Conservation (phyloP, 2,888 invertebrate species). For the Patella caerulea region DNA sequence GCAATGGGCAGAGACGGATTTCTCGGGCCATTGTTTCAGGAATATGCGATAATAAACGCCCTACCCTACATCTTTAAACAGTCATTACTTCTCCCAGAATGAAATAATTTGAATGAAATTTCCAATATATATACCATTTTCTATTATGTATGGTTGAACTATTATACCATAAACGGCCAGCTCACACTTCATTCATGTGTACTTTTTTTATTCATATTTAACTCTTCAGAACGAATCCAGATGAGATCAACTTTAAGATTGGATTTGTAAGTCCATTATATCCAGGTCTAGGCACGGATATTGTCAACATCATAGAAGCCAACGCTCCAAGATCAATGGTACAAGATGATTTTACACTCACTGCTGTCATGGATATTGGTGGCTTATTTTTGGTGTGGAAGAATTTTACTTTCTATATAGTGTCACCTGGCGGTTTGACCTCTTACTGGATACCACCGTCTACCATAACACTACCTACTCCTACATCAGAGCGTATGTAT, state of each 20-base stretch:
- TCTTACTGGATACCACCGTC: constrained; percentile 1
- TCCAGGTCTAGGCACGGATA: constrained; percentile 18
- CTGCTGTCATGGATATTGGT: constrained; percentile 15
- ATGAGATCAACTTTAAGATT: constrained; percentile 15
- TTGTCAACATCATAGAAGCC: constrained; percentile 7
- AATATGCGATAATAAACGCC: too few species aligned
- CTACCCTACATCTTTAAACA: too few species aligned
- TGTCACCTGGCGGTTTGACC: constrained; percentile 15
- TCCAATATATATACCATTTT: too few species aligned
- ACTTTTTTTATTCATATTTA: not conserved
- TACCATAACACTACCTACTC: not conserved
- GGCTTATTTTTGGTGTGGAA: constrained; percentile 21
- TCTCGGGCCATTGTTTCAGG: too few species aligned
- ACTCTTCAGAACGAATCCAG: not conserved
- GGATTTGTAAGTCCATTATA: constrained; percentile 19
- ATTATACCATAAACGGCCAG: too few species aligned
- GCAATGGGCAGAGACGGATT: too few species aligned
- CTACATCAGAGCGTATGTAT: not conserved
- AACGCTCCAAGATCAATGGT: constrained; percentile 2
- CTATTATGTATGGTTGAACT: too few species aligned
- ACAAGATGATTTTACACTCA: not conserved
- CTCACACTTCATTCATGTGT: too few species aligned
- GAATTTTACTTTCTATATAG: constrained; percentile 16
- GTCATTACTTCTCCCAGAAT: too few species aligned
- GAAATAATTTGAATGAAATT: too few species aligned